These are phyloP conservation scores for Steatocranus sp. DNA, from an alignment of 2,797 vertebrate genomes.

Conservation along the genomic window DNA sequence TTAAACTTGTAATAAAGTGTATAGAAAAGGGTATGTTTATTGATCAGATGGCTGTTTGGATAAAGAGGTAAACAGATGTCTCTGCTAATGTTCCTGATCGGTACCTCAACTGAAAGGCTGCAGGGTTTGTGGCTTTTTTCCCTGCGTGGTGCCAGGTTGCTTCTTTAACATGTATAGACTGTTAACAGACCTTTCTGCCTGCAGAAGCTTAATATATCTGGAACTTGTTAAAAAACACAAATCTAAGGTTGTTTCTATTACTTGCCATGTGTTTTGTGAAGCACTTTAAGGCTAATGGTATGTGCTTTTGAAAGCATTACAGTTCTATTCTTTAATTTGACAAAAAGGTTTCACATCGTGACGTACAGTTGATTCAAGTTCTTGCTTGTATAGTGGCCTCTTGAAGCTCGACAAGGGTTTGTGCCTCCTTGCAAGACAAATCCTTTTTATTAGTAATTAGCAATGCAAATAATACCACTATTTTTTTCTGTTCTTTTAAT, in stretches of 20 bases:
- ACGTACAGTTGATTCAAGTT: background rate
- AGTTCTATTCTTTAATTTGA: background rate
- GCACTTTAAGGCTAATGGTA: background rate
- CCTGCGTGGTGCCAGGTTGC: background rate
- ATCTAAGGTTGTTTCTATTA: background rate
- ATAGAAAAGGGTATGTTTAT: background rate
- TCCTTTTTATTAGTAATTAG: background rate
- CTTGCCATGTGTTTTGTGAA: background rate
- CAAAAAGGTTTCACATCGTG: background rate
- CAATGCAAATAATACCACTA: background rate
- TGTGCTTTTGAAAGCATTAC: background rate
- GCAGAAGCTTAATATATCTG: background rate
- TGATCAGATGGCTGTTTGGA: background rate
- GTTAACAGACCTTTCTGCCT: background rate
- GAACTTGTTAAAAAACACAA: background rate
- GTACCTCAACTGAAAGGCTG: background rate
- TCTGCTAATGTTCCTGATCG: background rate
- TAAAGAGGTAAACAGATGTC: background rate
- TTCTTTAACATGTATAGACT: conserved; percentile 18
- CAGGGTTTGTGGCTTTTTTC: background rate
- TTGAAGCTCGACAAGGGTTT: background rate
- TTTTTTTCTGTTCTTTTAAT: background rate
- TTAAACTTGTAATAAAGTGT: background rate
- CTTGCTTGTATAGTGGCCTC: background rate
- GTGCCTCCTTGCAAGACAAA: background rate